Evolutionary conservation across 92 coral and sea anemone genomes (phyloP).

Genomic region (Isaurus tuberculatus): DNA sequence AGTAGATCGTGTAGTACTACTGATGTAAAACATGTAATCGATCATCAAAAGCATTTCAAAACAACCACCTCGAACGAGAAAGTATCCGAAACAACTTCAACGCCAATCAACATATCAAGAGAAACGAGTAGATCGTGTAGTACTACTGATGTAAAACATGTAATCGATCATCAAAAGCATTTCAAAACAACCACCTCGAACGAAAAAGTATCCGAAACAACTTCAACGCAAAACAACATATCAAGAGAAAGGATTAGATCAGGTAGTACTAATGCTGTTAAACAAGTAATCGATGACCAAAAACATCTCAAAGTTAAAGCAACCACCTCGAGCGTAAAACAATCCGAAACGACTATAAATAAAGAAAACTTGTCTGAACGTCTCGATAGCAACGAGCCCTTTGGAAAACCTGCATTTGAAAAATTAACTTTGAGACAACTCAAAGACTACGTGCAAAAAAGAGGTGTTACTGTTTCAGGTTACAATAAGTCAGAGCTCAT

Average conservation of each 20-base stretch:
- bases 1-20: no score
- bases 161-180: no score
- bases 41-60: no score
- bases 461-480: slow-evolving; percentile 33
- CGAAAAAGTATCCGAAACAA: no score
- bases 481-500: slow-evolving; percentile 47
- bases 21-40: no score
- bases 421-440: not conserved
- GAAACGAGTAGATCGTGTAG: no score
- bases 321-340: not conserved
- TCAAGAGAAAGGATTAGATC: not conserved
- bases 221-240: no score
- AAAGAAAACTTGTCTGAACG: not conserved
- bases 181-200: no score
- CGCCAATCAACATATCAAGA: no score
- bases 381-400: not conserved
- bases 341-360: not conserved
- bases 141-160: no score
- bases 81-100: no score
- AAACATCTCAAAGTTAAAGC: not conserved
- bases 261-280: not conserved
- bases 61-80: no score
- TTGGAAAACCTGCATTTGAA: slow-evolving; percentile 5
- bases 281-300: not conserved
- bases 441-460: not conserved